Percentiles rank a stretch among this genome's conserved stretches.
Conservation (phyloP, 2,113 vertebrate species). For the Chionomys nivalis region DNA sequence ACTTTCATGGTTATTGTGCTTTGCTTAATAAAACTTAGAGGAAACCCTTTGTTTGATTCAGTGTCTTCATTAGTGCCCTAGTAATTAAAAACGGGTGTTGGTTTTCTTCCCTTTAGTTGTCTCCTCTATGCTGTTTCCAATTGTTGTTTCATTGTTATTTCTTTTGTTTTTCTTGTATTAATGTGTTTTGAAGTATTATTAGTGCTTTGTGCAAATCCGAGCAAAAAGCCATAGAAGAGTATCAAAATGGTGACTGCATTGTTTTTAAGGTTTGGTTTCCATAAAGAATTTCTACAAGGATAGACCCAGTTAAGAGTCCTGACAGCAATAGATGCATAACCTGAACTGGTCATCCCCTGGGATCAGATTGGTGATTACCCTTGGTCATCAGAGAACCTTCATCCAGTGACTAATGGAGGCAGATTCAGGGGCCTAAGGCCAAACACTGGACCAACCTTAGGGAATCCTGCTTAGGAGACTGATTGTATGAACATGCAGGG, state of each 20-base stretch:
- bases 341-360: not conserved
- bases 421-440: not conserved
- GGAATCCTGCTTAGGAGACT: not conserved
- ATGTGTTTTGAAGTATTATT: conserved; percentile 16
- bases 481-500: not conserved
- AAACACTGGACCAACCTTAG: not conserved
- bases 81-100: conserved; percentile 71
- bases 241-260: not conserved
- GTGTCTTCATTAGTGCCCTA: conserved; percentile 55
- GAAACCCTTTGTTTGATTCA: conserved; percentile 64
- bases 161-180: not conserved
- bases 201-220: conserved; percentile 16
- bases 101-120: conserved; percentile 12
- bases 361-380: not conserved
- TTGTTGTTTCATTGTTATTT: not conserved
- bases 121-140: not conserved
- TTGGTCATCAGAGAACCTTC: not conserved
- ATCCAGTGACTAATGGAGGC: not conserved
- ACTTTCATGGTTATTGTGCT: conserved; percentile 62
- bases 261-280: not conserved
- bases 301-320: not conserved
- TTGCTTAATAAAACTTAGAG: conserved; percentile 60
- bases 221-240: conserved; percentile 44
- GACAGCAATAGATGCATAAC: not conserved
- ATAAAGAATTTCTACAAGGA: not conserved